Conservation (phyloP, 1,140 invertebrate species). For the Helicoverpa zea region DNA sequence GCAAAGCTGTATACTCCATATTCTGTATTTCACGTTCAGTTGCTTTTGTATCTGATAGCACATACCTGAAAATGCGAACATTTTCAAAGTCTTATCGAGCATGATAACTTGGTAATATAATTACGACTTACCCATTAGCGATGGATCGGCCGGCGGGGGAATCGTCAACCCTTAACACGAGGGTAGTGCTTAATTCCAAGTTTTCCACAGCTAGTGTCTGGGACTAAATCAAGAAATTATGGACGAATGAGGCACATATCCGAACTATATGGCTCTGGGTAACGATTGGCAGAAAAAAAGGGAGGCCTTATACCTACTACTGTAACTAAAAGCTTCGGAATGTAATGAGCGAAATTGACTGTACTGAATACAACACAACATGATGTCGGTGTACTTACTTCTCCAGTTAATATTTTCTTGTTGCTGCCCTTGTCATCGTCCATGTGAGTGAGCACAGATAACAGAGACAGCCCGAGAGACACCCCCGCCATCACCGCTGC, state of each 20-base stretch:
- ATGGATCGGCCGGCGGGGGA: constrained; percentile 60
- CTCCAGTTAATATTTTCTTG: constrained; percentile 61
- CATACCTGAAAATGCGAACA: constrained; percentile 62
- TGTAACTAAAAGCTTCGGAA: no score
- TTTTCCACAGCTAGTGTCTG: constrained; percentile 69
- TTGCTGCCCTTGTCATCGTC: constrained; percentile 55
- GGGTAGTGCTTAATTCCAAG: constrained; percentile 63
- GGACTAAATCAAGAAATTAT: background rate
- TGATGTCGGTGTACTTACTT: constrained; percentile 53
- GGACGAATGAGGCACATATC: no score
- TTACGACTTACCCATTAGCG: constrained; percentile 65
- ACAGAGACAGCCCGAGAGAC: constrained; percentile 68
- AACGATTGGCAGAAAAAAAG: no score
- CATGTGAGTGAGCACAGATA: constrained; percentile 60
- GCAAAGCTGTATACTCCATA: constrained; percentile 67
- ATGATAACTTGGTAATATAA: background rate
- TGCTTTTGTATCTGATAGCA: constrained; percentile 67
- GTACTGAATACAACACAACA: background rate
- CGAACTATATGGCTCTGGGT: no score
- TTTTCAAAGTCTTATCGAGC: no score
- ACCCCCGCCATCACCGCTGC: constrained; percentile 65
- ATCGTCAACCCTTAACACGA: constrained; percentile 65
- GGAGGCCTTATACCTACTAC: no score
- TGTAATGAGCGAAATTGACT: background rate
- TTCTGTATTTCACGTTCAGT: constrained; percentile 57